A percentile compares a stretch with the other conserved stretches of the same genome.
These are phyloP conservation scores for Melieria picta DNA, from an alignment of 2,888 invertebrate genomes.

Conservation along the genomic window DNA sequence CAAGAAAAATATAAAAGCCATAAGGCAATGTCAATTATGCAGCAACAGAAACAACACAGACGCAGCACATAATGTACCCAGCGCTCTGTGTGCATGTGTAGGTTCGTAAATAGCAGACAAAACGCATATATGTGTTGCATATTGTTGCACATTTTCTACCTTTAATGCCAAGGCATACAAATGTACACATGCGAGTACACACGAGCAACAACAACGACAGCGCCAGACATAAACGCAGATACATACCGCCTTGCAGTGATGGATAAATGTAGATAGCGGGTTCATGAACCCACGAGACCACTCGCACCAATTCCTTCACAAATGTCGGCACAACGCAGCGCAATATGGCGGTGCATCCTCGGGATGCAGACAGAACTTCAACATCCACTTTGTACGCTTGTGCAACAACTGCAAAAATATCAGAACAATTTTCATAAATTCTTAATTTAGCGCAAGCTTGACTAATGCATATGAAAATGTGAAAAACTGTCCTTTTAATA, in stretches of 20 bases:
- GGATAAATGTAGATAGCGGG: constrained; percentile 79
- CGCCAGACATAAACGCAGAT: not conserved
- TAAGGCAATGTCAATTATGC: constrained; percentile 58
- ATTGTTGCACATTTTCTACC: constrained; percentile 20
- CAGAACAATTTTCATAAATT: not conserved
- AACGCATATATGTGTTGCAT: constrained; percentile 32
- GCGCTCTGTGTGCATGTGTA: not conserved
- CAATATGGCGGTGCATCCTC: constrained; percentile 78
- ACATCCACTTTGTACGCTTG: constrained; percentile 79
- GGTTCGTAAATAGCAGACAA: not conserved
- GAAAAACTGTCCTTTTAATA: not conserved
- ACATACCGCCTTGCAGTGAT: constrained; percentile 77
- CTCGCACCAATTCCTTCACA: constrained; percentile 78
- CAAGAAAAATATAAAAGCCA: constrained; percentile 37
- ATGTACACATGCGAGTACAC: not conserved
- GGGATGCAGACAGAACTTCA: constrained; percentile 75
- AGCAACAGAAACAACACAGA: constrained; percentile 38
- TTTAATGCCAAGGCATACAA: constrained; percentile 14
- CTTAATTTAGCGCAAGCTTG: no score
- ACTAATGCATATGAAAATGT: no score
- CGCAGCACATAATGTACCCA: not conserved
- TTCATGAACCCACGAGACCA: constrained; percentile 80
- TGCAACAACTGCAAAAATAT: constrained; percentile 71
- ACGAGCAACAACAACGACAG: not conserved
- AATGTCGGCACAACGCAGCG: constrained; percentile 79